Evolutionary conservation across 1,140 invertebrate genomes (phyloP).

Genomic region (Mesaphorura yosii): DNA sequence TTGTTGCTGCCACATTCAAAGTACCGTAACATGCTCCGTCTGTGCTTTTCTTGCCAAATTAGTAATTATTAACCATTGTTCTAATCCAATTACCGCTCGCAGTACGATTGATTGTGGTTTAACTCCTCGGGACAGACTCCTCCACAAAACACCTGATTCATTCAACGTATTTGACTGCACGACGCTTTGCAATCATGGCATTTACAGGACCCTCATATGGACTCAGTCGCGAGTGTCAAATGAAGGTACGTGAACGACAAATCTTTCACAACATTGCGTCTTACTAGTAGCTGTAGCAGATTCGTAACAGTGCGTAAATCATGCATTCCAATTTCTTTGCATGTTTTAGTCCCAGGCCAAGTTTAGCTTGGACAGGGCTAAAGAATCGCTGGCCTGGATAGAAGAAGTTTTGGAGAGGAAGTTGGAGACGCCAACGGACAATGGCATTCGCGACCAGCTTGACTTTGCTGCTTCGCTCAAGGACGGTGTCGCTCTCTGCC

Average conservation of each 20-base stretch:
- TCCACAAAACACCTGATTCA: too few relatives aligned
- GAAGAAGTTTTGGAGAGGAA: slow-evolving; percentile 37
- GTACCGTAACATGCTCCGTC: too few relatives aligned
- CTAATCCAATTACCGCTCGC: too few relatives aligned
- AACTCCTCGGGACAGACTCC: too few relatives aligned
- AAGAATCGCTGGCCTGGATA: slow-evolving; percentile 41
- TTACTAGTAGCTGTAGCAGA: neutral
- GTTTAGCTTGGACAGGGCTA: slow-evolving; percentile 42
- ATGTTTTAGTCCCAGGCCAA: slow-evolving; percentile 43
- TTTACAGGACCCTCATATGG: slow-evolving; percentile 47
- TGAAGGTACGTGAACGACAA: slow-evolving; percentile 37
- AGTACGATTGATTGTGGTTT: too few relatives aligned
- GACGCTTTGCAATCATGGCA: slow-evolving; percentile 44
- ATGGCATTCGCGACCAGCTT: slow-evolving; percentile 37
- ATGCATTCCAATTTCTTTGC: slow-evolving; percentile 2
- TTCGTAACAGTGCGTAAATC: neutral
- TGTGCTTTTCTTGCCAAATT: too few relatives aligned
- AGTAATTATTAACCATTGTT: too few relatives aligned
- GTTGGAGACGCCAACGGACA: slow-evolving; percentile 34
- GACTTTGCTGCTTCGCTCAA: slow-evolving; percentile 43
- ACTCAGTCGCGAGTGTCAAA: slow-evolving; percentile 43
- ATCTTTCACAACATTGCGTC: neutral
- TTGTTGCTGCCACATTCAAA: too few relatives aligned
- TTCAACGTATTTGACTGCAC: too few relatives aligned
- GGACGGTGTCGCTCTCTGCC: slow-evolving; percentile 43